Evolutionary conservation across 1,140 invertebrate species (phyloP), one percentile per base, ranked within the genome.

Genomic region (Drosophila tani): DNA sequence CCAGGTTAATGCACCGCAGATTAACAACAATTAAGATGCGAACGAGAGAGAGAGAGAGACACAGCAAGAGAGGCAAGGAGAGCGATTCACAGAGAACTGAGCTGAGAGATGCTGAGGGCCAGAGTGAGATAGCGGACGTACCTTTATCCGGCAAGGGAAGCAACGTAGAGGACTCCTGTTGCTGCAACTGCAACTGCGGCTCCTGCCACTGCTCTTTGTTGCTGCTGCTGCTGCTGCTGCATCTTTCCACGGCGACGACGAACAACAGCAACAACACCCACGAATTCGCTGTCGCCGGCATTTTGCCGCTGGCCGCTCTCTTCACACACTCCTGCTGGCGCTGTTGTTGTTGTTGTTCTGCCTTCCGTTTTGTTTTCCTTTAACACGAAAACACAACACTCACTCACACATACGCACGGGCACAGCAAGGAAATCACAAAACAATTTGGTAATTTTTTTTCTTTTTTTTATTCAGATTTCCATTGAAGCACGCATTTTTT

Each of bases 211-310:
- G 68, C 27, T n/a, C 29, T 55, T 66, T 84, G 60, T 66, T 84
- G 60, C 71, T 71, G 76, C 57, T 56, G 76, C 58, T 65, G 41
- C 38, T 63, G 21, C 58, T 51, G 75, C 75, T 69, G 63, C 63
- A 66, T 66, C 63, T 66, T 50, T 77, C 75, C 49, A 77, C 75
- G 57, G 51, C 66, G 65, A 64, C 51, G 45, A 68, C 63, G 45
- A 71, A 74, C 68, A 90, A 76, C 84, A 88, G 70, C 85, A 87
- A 81, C 73, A 88, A 84, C 62, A 81, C 51, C 64, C 78, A 79
- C 50, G 69, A 78, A 79, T 79, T 84, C 77, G 74, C 84, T 87
- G 84, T 87, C 73, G 77, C 84, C 84, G 84, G 84, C 84, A 87
- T 87, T 73, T 88, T 87, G 84, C 81, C 81, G 81, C 73, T 68